A percentile compares a stretch with the other conserved stretches of the same genome.
Evolutionary conservation across 2,113 vertebrate species (phyloP).

Genomic region (Oceanites oceanicus): DNA sequence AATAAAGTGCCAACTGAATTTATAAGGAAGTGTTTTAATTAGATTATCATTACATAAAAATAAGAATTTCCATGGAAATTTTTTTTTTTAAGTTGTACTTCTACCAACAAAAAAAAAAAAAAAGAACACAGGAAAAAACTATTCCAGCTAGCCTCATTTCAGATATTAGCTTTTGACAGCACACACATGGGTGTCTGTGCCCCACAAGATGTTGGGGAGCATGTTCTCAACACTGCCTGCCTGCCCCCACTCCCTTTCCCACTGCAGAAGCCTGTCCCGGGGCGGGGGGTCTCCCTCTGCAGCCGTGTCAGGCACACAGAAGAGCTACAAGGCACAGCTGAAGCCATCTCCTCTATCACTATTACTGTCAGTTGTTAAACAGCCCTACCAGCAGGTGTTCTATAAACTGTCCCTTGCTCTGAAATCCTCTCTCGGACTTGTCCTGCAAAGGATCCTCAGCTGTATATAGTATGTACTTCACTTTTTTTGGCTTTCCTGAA

Average conservation of each 20-base stretch:
- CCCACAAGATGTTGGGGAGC: not conserved
- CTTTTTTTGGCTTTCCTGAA: not conserved
- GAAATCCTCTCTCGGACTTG: not conserved
- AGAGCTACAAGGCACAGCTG: not conserved
- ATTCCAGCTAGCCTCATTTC: not conserved
- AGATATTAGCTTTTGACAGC: not conserved
- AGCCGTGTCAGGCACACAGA: not conserved
- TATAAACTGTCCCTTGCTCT: not conserved
- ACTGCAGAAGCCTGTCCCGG: not conserved
- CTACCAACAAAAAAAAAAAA: not conserved
- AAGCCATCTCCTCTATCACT: not conserved
- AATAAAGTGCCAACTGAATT: not conserved
- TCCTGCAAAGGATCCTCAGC: not conserved
- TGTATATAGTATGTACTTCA: not conserved
- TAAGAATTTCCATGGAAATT: not conserved
- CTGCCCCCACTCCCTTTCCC: not conserved
- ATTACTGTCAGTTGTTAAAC: not conserved
- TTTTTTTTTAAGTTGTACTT: not conserved
- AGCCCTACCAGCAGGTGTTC: not conserved
- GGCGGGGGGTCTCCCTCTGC: not conserved
- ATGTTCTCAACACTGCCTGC: not conserved
- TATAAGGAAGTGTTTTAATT: not conserved
- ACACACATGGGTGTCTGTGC: not conserved
- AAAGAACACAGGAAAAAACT: not conserved
- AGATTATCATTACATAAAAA: not conserved